Evolutionary conservation across 2,797 vertebrate species (phyloP), one percentile per base, ranked within the genome.

Genomic region (Enteromius unitaeniatus): DNA sequence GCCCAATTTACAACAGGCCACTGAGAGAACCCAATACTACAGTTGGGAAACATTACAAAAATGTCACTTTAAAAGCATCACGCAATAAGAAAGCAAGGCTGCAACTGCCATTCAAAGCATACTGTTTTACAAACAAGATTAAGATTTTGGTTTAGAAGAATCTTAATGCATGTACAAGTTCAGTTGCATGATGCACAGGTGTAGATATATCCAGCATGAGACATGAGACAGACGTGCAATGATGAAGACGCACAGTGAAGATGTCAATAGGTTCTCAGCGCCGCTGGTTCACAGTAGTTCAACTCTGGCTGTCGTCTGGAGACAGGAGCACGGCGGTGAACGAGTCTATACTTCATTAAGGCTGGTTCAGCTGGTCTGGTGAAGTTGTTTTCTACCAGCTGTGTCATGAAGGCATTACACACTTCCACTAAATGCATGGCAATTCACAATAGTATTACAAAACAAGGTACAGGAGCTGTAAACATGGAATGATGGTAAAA

Each of bases 311-410:
- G 89, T 88, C 45, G 65, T 85, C 89, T 78, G 69, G 53, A 79
- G 45, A 88, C 84, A 74, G 87, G 79, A 86, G 82, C 84, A 14
- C 5, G 73, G 17, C 7, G 65, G 47, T 47, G 87, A 79, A 60
- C 76, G 11, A 73, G 49, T 72, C 72, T 80, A 85, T 76, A 85
- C 82, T 89, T 89, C 67, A 86, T 86, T 91, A 92, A 92, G 91
- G 89, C 84, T 83, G 89, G 88, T 89, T 60, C 31, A 85, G 83
- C 76, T 80, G 78, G 86, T 78, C 69, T 75, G 58, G 60, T 58
- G 15, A 58, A 65, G 31, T 26, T 78, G 31, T 81, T 82, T 73
- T 85, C 55, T 72, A n/a, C 75, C 55, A 84, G 82, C 86, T 62
- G 76, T 81, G 69, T 73, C 26, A 51, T 79, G 77, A 85, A 84